A percentile compares a stretch with the other conserved stretches of the same genome.
Conservation (phyloP, 2,113 vertebrate species). For the Cricetomys ansorgei region DNA sequence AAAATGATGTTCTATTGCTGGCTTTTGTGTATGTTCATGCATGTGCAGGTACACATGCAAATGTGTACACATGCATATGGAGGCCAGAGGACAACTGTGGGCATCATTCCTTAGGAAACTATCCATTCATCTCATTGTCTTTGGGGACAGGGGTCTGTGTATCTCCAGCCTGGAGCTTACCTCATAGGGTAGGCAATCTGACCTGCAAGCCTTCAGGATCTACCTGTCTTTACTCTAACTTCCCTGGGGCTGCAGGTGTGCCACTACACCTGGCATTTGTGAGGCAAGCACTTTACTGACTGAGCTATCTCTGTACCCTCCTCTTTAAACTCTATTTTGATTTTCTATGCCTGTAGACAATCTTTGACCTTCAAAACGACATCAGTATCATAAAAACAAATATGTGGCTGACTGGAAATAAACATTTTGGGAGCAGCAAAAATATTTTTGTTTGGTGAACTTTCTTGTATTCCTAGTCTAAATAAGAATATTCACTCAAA, state of each 20-base stretch:
- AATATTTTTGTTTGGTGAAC: slow-evolving; percentile 44
- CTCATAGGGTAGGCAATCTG: too few species aligned
- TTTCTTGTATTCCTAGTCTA: slow-evolving; percentile 43
- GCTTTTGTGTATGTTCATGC: not conserved
- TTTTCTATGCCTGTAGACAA: slow-evolving; percentile 19
- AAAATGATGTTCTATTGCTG: not conserved
- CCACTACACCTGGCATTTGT: too few species aligned
- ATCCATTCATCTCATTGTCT: not conserved
- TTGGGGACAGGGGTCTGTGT: not conserved
- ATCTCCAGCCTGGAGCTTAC: not conserved
- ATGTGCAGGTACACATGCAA: not conserved
- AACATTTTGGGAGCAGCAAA: slow-evolving; percentile 2
- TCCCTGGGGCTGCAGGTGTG: not conserved
- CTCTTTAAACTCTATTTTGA: slow-evolving; percentile 27
- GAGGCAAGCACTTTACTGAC: not conserved
- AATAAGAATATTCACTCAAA: not conserved
- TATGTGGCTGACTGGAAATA: slow-evolving; percentile 24
- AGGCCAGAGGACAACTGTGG: not conserved
- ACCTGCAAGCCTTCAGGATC: too few species aligned
- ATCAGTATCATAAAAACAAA: not conserved
- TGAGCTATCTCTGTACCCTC: not conserved
- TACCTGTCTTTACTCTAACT: not conserved
- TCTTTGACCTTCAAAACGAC: slow-evolving; percentile 7
- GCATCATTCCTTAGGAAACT: not conserved
- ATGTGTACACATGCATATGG: not conserved